Conservation (phyloP, 2,888 invertebrate species). For the Neoscelio sp. region DNA sequence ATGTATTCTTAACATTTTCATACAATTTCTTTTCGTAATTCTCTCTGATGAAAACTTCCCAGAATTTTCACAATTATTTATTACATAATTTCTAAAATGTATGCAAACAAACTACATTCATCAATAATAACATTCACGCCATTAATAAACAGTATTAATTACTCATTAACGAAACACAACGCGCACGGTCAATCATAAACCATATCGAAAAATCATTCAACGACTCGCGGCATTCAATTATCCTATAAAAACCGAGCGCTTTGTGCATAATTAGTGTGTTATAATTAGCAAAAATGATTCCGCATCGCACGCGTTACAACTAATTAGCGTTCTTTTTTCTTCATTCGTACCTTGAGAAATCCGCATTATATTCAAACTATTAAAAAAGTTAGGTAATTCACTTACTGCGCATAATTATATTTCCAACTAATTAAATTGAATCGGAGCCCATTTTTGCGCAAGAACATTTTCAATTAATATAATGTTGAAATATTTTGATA, state of each 20-base stretch:
- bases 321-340: constrained; percentile 34
- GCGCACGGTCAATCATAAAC: no score
- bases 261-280: constrained; percentile 4
- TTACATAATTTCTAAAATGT: no score
- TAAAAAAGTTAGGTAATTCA: constrained; percentile 54
- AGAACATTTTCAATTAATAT: constrained; percentile 16
- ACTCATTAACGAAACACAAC: neutral
- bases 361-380: constrained; percentile 31
- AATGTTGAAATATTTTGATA: constrained; percentile 29
- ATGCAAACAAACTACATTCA: no score
- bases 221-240: neutral
- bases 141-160: neutral
- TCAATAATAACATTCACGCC: no score
- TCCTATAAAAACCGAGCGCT: neutral
- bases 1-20: no score
- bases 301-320: constrained; percentile 10
- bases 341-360: constrained; percentile 15
- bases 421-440: constrained; percentile 49
- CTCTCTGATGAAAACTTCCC: no score
- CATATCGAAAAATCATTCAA: constrained; percentile 7
- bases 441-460: constrained; percentile 23
- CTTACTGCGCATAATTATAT: constrained; percentile 37
- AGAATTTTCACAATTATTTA: no score
- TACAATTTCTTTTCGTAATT: no score
- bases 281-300: constrained; percentile 28